These are phyloP conservation scores for Procambarus virginalis DNA, from an alignment of 1,140 invertebrate species.

Conservation along the genomic window DNA sequence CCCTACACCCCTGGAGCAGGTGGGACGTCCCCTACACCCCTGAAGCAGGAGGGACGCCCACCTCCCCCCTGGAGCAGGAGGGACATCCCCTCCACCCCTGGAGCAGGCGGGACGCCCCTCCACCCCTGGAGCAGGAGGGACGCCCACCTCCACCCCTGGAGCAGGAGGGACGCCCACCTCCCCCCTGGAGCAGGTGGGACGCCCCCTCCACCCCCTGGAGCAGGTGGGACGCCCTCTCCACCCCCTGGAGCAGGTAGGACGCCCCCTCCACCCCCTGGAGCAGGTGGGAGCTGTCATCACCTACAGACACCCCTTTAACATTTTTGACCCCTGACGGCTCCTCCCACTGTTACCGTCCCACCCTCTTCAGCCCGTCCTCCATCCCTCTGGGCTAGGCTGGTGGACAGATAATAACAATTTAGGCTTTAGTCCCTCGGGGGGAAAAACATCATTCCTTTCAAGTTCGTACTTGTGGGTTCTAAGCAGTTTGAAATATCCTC, in stretches of 20 bases:
- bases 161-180: not conserved
- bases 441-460: too few relatives aligned
- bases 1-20: not conserved
- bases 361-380: too few relatives aligned
- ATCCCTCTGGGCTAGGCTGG: too few relatives aligned
- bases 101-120: too few relatives aligned
- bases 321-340: not conserved
- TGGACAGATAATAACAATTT: too few relatives aligned
- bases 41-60: too few relatives aligned
- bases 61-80: not conserved
- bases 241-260: not conserved
- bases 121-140: not conserved
- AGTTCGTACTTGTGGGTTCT: too few relatives aligned
- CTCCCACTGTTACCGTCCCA: not conserved
- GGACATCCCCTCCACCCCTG: too few relatives aligned
- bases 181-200: not conserved
- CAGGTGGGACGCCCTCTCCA: not conserved
- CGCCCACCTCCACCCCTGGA: not conserved
- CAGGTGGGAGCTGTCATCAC: not conserved
- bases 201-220: too few relatives aligned
- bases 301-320: conserved; percentile 15
- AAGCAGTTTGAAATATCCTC: too few relatives aligned
- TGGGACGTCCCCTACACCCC: not conserved
- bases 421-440: too few relatives aligned
- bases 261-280: not conserved